These are phyloP conservation scores for Helicoverpa zea DNA, from an alignment of 1,140 invertebrate species.

Conservation along the genomic window DNA sequence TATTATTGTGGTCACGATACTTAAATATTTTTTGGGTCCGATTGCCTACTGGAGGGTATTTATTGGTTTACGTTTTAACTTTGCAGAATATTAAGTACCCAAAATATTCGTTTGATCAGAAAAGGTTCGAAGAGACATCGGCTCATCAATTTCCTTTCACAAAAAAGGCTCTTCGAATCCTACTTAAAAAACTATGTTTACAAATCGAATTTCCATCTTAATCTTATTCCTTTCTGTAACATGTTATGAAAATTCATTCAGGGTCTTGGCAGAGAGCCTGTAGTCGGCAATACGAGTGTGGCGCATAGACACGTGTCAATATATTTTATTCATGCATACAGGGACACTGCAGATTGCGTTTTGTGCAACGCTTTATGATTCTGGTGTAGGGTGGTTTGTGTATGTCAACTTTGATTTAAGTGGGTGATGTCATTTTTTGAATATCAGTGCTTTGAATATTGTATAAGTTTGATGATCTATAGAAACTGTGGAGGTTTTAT, in stretches of 20 bases:
- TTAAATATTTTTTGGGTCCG: no score
- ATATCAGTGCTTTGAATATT: background rate
- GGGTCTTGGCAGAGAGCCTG: conserved; percentile 51
- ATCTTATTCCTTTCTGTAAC: conserved; percentile 26
- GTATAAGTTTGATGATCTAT: no score
- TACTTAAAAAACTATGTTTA: conserved; percentile 32
- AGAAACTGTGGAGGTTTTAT: no score
- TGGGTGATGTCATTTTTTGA: conserved; percentile 4
- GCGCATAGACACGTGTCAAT: conserved; percentile 54
- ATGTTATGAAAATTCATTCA: conserved; percentile 49
- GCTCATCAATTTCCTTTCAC: no score
- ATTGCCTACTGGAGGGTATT: no score
- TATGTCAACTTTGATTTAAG: conserved; percentile 4
- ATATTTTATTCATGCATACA: conserved; percentile 69
- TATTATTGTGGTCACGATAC: no score
- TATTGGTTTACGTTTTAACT: no score
- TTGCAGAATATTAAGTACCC: no score
- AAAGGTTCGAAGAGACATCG: no score
- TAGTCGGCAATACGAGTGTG: conserved; percentile 39
- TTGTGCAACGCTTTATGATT: conserved; percentile 49
- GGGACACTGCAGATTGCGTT: conserved; percentile 56
- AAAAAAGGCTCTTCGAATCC: no score
- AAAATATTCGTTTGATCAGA: no score
- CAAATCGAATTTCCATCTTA: conserved; percentile 28
- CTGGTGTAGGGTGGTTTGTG: conserved; percentile 9